These are phyloP conservation scores for Cydia amplana DNA, from an alignment of 1,140 invertebrate species.

Conservation along the genomic window DNA sequence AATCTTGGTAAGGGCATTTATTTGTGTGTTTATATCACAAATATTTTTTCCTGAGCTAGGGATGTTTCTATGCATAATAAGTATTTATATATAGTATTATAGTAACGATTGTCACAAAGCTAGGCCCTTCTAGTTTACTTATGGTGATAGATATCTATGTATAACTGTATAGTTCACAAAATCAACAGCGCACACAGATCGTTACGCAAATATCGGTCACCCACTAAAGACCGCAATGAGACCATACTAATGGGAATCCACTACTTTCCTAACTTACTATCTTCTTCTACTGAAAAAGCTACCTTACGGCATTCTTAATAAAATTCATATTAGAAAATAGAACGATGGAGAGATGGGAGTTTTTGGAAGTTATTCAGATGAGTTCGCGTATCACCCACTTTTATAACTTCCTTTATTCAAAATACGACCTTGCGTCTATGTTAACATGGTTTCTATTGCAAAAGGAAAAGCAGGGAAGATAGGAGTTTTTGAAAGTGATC, in stretches of 20 bases:
- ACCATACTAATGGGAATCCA: background rate
- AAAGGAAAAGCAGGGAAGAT: background rate
- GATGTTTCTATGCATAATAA: too few relatives aligned
- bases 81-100: too few relatives aligned
- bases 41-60: too few relatives aligned
- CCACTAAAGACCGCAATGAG: background rate
- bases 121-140: too few relatives aligned
- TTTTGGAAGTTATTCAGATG: background rate
- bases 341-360: background rate
- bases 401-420: background rate
- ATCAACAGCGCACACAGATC: background rate
- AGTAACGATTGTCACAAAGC: too few relatives aligned
- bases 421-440: background rate
- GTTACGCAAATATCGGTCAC: background rate
- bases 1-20: too few relatives aligned
- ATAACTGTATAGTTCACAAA: slow-evolving; percentile 37
- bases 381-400: background rate
- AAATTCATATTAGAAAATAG: background rate
- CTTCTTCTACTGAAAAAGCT: background rate
- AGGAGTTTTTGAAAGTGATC: background rate
- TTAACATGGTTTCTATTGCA: background rate
- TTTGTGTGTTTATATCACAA: too few relatives aligned
- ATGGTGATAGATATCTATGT: too few relatives aligned
- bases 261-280: background rate
- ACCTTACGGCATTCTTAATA: background rate